Evolutionary conservation across 2,113 vertebrate species (phyloP), one percentile per base, ranked within the genome.

Genomic region (Kobus ellipsiprymnus): DNA sequence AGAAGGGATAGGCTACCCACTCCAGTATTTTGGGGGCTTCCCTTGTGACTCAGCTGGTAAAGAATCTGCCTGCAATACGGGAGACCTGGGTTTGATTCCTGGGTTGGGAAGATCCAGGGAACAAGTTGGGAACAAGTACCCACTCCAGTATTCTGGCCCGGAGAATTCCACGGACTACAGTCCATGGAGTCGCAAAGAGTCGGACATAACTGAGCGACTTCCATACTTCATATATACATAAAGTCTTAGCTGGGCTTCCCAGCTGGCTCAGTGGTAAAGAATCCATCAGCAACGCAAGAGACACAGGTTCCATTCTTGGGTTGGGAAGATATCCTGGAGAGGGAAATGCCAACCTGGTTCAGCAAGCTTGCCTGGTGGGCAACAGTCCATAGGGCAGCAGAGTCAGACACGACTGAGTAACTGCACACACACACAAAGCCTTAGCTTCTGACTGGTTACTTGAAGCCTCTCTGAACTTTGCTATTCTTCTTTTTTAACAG

Each of bases 141-240:
- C n/a, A 74, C 71, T 44, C 12, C 23, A 44, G 13, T 77, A 77
- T 77, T 77, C 71, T 77, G 40, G 40, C 71, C 71, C 44, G 7
- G 40, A 77, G 40, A 77, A 77, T 27, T 40, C 19, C 36, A 44
- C 7, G 23, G 40, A 27, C 71, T 44, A 77, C 23, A 77, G 21
- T 77, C 67, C 40, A 77, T 3, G 12, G 71, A 6, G 40, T 77
- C 3, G 0, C 71, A 71, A 71, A 77, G 71, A 77, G 12, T 44
- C 0, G 0, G 21, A 44, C 11, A 77, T 1, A 2, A 44, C 12
- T 77, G 36, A 40, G 23, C 6, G 1, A 27, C 71, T 27, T 71
- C 40, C 67, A 40, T 23, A 71, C n/a, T 40, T 71, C 67, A 40
- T 23, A 6, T 10, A 40, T 71, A 40, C 5, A 23, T 40, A 23